These are phyloP conservation scores for Conomelus anceps DNA, from an alignment of 2,888 invertebrate genomes.

Conservation along the genomic window DNA sequence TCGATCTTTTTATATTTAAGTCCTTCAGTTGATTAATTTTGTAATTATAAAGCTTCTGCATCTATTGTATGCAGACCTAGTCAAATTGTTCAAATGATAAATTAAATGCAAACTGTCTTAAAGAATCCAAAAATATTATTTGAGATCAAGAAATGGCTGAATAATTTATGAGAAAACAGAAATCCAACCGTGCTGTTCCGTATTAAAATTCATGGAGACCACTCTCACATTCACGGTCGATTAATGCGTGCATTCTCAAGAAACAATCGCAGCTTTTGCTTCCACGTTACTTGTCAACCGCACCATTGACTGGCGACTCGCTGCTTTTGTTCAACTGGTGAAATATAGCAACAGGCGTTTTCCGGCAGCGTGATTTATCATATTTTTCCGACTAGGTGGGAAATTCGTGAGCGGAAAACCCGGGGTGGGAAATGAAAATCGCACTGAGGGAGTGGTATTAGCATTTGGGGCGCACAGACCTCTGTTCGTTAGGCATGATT, in stretches of 20 bases:
- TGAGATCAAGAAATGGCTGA: too few relatives aligned
- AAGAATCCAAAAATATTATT: too few relatives aligned
- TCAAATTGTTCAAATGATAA: too few relatives aligned
- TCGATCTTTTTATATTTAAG: too few relatives aligned
- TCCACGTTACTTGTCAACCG: neutral
- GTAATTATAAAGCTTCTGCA: too few relatives aligned
- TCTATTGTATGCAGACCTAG: too few relatives aligned
- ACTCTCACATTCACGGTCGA: neutral
- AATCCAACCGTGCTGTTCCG: neutral
- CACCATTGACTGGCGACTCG: neutral
- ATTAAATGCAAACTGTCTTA: too few relatives aligned
- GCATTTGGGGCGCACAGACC: neutral
- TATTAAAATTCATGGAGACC: neutral
- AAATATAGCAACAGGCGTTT: neutral
- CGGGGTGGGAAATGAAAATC: neutral
- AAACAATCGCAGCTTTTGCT: neutral
- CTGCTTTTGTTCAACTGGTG: neutral
- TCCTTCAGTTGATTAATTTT: too few relatives aligned
- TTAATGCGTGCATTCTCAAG: neutral
- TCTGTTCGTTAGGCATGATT: slow-evolving; percentile 10
- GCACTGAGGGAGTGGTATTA: neutral
- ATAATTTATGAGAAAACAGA: neutral
- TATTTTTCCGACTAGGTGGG: neutral
- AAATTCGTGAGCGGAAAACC: neutral
- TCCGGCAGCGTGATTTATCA: neutral